These are phyloP conservation scores for Marcusenius ussheri DNA, from an alignment of 2,113 vertebrate genomes.

Conservation along the genomic window DNA sequence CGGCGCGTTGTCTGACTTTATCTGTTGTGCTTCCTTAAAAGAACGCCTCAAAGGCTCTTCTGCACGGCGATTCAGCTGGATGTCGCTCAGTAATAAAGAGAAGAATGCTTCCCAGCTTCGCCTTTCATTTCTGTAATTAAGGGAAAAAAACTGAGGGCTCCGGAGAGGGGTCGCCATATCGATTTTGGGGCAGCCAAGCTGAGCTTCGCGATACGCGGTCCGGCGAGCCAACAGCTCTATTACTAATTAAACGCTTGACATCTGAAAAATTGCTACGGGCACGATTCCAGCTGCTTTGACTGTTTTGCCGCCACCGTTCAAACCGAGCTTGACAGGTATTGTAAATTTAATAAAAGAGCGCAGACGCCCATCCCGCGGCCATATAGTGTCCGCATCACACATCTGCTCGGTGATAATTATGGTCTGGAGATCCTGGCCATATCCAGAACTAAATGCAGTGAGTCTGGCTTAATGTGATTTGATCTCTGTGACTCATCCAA, in stretches of 20 bases:
- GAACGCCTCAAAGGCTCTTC: not conserved
- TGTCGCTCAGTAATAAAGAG: not conserved
- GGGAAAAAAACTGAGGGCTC: not conserved
- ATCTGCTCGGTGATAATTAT: not conserved
- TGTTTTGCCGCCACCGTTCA: not conserved
- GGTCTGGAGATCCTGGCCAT: not conserved
- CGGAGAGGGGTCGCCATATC: not conserved
- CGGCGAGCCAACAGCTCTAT: not conserved
- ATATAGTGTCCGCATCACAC: not conserved
- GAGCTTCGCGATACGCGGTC: not conserved
- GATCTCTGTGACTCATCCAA: not conserved
- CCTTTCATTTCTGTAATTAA: not conserved
- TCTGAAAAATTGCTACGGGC: not conserved
- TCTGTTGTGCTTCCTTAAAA: not conserved
- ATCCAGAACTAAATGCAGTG: not conserved
- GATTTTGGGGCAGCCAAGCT: not conserved
- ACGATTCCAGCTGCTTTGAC: not conserved
- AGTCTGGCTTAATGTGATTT: not conserved
- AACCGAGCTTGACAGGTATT: not conserved
- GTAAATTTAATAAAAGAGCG: not conserved
- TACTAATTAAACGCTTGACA: not conserved
- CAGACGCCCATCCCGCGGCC: not conserved
- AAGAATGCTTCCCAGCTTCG: not conserved
- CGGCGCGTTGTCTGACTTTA: not conserved
- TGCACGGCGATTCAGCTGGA: not conserved